Base-by-base conservation (phyloP, 2,113 vertebrate genomes). In the Geococcyx californianus region DNA sequence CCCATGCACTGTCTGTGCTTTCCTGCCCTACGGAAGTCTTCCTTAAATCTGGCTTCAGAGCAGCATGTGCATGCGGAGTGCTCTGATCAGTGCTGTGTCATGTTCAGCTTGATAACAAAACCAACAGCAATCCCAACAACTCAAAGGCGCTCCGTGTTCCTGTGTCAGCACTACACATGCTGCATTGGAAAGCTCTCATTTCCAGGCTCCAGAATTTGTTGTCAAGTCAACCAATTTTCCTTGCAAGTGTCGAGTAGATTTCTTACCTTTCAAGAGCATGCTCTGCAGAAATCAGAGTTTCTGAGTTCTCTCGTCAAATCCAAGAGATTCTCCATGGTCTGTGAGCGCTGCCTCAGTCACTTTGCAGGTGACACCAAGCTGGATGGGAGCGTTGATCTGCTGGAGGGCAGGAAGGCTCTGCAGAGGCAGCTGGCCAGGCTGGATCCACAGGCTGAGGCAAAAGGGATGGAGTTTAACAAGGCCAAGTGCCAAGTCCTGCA, bases 121-220 rank as follows among this genome's bases (percentile, higher is more conserved):
- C 2, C 2, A 49, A 33, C 47, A n/a, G 62, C 68, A 68, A 33
- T 29, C 55, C 47, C 38, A 54, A 5, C 19, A 47, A 19, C 23
- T 25, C 17, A 7, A 51, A 68, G 49, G 58, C 26, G 17, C 29
- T 19, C 33, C 1, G 0, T 63, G 54, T 56, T 69, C 36, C 42
- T 13, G 3, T 33, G 67, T 74, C 42, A 36, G 7, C 23, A 17
- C 59, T 23, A 13, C 1, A 0, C 23, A 2, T 4, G 26, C 23
- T 54, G 25, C 4, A 0, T 42, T 59, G 20, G 26, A 56, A 84
- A 79, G 26, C 38, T 40, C 25, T 49, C 1, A 64, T 74, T 42
- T 25, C 51, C 13, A 54, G 14, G 11, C 47, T 25, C 23, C 25
- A 34, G 13, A 3, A 26, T 63, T 6, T 36, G 15, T 44, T 47